A percentile compares a stretch with the other conserved stretches of the same genome.
These are phyloP conservation scores for Papilio gigon DNA, from an alignment of 2,888 invertebrate species.

Conservation along the genomic window DNA sequence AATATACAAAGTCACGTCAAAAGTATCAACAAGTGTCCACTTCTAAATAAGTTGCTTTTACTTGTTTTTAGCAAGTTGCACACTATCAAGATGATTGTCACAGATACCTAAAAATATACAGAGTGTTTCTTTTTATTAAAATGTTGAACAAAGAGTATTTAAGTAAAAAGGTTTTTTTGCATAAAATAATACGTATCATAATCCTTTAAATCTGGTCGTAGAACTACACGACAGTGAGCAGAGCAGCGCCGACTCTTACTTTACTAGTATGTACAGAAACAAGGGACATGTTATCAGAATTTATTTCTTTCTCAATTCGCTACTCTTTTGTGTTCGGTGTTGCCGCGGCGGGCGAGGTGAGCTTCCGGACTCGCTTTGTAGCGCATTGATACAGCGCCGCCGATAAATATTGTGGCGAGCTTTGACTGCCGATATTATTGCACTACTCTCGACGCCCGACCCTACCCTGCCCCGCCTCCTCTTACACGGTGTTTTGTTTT, in stretches of 20 bases:
- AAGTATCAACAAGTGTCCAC: background rate
- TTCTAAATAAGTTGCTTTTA: too few species aligned
- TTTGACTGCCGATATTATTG: conserved; percentile 59
- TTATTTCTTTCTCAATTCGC: conserved; percentile 45
- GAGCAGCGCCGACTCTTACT: too few species aligned
- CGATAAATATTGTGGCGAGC: conserved; percentile 81
- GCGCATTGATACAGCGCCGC: conserved; percentile 76
- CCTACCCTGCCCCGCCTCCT: conserved; percentile 20
- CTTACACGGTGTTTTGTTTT: conserved; percentile 18
- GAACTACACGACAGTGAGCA: too few species aligned
- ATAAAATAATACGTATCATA: too few species aligned
- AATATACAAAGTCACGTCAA: background rate
- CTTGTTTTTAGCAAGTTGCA: too few species aligned
- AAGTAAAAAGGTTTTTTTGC: too few species aligned
- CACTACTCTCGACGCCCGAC: conserved; percentile 32
- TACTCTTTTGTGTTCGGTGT: conserved; percentile 43
- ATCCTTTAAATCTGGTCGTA: too few species aligned
- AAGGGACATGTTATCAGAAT: background rate
- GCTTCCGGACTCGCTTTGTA: conserved; percentile 79
- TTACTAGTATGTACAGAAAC: background rate
- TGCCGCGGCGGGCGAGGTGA: conserved; percentile 65
- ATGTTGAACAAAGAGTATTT: too few species aligned
- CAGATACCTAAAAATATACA: too few species aligned
- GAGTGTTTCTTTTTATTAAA: too few species aligned
- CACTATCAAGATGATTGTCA: too few species aligned